Base-by-base conservation (phyloP, 1,140 invertebrate species). In the Euura lappo region DNA sequence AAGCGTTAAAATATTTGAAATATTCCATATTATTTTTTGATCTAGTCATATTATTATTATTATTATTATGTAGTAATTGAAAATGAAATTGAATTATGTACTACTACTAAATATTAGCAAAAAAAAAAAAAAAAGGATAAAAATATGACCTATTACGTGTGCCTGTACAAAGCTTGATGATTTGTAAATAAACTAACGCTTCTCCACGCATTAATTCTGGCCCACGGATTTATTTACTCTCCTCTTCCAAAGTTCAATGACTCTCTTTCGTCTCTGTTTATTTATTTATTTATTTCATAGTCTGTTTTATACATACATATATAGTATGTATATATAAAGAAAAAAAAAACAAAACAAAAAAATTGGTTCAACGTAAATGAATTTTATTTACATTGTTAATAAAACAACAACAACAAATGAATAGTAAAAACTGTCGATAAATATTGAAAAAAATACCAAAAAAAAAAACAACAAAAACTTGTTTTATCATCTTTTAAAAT, bases 1-100 rank as follows among this genome's bases (percentile, higher is more conserved):
- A 28, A 28, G 28, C 28, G 28, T 28, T 28, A 28, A 28, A 28
- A 28, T 28, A 28, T 28, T 28, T 28, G 28, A 28, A 28, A 28
- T 28, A 28, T 28, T 28, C 28, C 28, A 28, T 28, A 28, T 28
- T 78, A 82, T 80, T 81, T 66, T 79, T 76, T 78, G 78, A 79
- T 83, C 82, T 83, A 83, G 82, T 83, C 82, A 82, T 71, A 73
- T 47, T 60, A 28, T 28, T 81, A 77, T 79, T 10, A 60, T 60
- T 60, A 60, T 10, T 3, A 60, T 60, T 60, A 60, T n/a, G 13
- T 60, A 60, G 8, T 60, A 28, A 60, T 11, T 60, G 51, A 11
- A 60, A 60, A 60, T 60, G 8, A 6, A 28, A 28, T 28, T 28
- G 28, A 28, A 28, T 28, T 28, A 60, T 60, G 28, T 68, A 70